Percentiles rank a stretch among this genome's conserved stretches.
phyloP scores from a whole-genome alignment of 2,888 invertebrate genomes.

The Rhogogaster chlorosoma region DNA sequence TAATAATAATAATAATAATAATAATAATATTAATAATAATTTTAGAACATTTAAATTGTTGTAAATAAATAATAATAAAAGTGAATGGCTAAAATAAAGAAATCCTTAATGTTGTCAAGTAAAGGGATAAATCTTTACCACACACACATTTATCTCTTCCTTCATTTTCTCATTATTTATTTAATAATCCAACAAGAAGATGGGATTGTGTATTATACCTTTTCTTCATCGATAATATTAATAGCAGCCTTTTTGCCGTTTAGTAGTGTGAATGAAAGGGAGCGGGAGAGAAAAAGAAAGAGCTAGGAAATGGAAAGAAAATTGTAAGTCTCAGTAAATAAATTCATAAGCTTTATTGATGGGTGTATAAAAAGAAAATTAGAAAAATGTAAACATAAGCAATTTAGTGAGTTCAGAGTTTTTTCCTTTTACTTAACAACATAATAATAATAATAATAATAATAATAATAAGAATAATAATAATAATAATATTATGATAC shows the following conservation, averaged over 20 bases:
- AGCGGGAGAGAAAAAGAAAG: background rate
- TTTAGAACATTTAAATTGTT: slow-evolving; percentile 60
- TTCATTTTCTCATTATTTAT: background rate
- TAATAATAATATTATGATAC: background rate
- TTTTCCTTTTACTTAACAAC: slow-evolving; percentile 48
- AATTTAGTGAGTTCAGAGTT: background rate
- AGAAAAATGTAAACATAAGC: background rate
- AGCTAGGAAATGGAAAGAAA: background rate
- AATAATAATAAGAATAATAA: background rate
- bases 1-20: slow-evolving; percentile 65
- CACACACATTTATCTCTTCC: background rate
- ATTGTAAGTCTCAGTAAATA: background rate
- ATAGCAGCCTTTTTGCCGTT: background rate
- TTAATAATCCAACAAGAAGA: background rate
- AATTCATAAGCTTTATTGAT: background rate
- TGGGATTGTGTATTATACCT: background rate
- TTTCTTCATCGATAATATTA: background rate
- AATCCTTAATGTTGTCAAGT: slow-evolving; percentile 74
- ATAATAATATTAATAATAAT: slow-evolving; percentile 53
- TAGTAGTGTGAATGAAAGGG: background rate
- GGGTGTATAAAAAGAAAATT: background rate
- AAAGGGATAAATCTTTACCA: slow-evolving; percentile 64
- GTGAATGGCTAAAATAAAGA: slow-evolving; percentile 72
- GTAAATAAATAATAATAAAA: slow-evolving; percentile 62
- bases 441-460: background rate